phyloP scores from a whole-genome alignment of 1,140 invertebrate genomes.

The Acromyrmex charruanus region DNA sequence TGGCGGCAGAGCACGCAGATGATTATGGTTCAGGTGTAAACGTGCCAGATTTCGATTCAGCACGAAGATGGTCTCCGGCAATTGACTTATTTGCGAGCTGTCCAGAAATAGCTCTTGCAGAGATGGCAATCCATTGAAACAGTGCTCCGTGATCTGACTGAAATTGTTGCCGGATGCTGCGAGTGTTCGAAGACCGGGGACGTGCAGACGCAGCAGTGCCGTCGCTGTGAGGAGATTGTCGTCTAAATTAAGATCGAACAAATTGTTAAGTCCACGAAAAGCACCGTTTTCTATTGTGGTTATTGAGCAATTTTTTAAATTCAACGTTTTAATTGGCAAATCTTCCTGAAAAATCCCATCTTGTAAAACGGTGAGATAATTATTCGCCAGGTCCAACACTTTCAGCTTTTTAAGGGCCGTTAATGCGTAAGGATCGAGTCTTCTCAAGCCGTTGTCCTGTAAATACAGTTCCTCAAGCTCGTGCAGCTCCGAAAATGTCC shows the following conservation, averaged over 20 bases:
- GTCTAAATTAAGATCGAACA: conserved; percentile 91
- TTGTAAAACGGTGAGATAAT: conserved; percentile 87
- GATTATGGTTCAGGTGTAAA: conserved; percentile 91
- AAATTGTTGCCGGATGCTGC: conserved; percentile 93
- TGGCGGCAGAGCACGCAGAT: conserved; percentile 88
- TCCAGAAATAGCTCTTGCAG: conserved; percentile 91
- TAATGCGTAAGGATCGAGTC: conserved; percentile 88
- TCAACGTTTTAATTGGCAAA: conserved; percentile 87
- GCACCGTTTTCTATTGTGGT: conserved; percentile 88
- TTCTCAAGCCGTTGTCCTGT: conserved; percentile 87
- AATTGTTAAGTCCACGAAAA: conserved; percentile 89
- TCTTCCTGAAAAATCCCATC: conserved; percentile 88
- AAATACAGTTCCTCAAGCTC: conserved; percentile 90
- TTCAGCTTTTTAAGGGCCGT: conserved; percentile 88
- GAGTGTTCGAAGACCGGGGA: conserved; percentile 91
- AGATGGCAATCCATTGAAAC: conserved; percentile 91
- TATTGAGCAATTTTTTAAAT: conserved; percentile 89
- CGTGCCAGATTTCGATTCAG: conserved; percentile 91
- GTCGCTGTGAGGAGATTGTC: conserved; percentile 90
- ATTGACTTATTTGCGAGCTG: conserved; percentile 88
- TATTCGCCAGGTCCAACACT: conserved; percentile 89
- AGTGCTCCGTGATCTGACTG: conserved; percentile 89
- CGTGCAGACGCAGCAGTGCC: conserved; percentile 90
- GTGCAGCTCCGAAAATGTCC: conserved; percentile 90
- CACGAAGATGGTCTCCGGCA: conserved; percentile 91